Conservation (phyloP, 2,797 vertebrate genomes). For the Octomys mimax region DNA sequence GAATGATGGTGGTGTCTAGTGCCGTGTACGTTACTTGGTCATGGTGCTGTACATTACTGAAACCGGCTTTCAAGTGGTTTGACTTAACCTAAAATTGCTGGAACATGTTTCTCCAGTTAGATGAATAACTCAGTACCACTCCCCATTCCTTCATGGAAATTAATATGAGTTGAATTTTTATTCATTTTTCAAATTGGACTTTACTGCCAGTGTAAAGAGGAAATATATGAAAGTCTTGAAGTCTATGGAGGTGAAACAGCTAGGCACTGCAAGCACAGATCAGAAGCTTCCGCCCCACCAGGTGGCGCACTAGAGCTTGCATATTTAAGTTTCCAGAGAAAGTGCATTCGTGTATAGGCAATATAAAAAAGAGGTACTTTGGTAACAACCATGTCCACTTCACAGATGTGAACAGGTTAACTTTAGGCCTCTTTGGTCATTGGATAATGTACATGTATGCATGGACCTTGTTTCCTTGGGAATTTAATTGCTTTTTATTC, state of each 20-base stretch:
- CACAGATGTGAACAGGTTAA: not conserved
- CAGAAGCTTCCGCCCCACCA: constrained; percentile 74
- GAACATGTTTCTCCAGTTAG: not conserved
- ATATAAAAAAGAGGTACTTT: constrained; percentile 5
- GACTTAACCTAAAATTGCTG: not conserved
- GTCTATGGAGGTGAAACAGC: not conserved
- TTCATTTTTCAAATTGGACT: not conserved
- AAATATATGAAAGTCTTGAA: not conserved
- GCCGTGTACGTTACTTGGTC: not conserved
- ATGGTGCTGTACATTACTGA: not conserved
- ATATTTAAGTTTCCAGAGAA: not conserved
- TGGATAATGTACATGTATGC: not conserved
- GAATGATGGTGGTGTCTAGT: not conserved
- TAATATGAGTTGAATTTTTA: not conserved
- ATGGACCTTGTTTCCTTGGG: not conserved
- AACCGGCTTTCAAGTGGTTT: not conserved
- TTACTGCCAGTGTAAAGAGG: constrained; percentile 25
- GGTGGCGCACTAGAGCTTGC: constrained; percentile 83
- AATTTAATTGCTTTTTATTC: not conserved
- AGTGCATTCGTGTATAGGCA: not conserved
- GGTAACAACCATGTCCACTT: not conserved
- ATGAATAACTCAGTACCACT: not conserved
- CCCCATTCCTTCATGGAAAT: not conserved
- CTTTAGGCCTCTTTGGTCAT: not conserved
- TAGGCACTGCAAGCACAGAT: not conserved